A percentile compares a stretch with the other conserved stretches of the same genome.
Conservation (phyloP, 2,113 vertebrate species). For the Cinclus cinclus region DNA sequence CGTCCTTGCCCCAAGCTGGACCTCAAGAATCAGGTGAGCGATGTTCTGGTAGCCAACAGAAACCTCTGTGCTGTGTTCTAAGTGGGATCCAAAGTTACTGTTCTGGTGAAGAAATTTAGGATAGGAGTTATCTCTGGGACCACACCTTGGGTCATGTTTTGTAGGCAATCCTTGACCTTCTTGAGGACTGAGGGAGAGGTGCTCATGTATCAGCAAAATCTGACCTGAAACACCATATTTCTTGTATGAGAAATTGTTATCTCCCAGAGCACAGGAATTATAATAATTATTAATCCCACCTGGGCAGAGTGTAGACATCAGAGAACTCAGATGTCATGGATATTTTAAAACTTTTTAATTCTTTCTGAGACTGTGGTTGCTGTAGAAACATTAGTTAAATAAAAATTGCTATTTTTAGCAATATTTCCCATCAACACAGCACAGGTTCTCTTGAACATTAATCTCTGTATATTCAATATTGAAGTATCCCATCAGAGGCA, state of each 20-base stretch:
- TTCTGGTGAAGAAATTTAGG: neutral
- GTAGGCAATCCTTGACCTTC: neutral
- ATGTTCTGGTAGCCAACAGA: neutral
- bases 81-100: neutral
- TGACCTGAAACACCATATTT: neutral
- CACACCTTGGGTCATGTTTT: neutral
- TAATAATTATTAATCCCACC: neutral
- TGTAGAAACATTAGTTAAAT: neutral
- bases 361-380: neutral
- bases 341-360: neutral
- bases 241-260: neutral
- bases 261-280: neutral
- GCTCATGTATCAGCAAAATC: neutral
- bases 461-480: constrained; percentile 21
- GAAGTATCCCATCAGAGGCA: constrained; percentile 14
- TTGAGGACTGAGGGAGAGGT: neutral
- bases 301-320: neutral
- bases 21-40: constrained; percentile 95
- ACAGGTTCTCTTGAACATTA: neutral
- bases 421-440: neutral
- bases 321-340: neutral
- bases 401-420: constrained; percentile 20
- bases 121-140: neutral
- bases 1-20: constrained; percentile 94
- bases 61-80: neutral